Base-by-base conservation (phyloP, 2,888 invertebrate genomes). In the Drosophila histrio region DNA sequence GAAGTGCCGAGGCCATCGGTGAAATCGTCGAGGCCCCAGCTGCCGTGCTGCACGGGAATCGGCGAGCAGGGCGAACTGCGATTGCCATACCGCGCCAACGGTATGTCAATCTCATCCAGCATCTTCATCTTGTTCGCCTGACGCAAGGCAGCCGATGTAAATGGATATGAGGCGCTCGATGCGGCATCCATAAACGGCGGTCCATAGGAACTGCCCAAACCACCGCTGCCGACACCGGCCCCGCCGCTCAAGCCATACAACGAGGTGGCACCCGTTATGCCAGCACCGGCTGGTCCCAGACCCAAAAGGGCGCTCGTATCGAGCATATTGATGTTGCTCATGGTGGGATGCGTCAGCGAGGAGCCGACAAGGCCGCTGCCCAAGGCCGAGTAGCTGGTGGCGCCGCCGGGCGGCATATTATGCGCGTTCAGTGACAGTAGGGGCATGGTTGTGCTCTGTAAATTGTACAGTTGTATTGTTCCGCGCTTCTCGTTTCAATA, bases 81-180 rank as follows among this genome's bases (percentile, higher is more conserved):
- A 77, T 94, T 93, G 49, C 93, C 93, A 89, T 93, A 94, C 89
- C 94, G 93, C 83, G 93, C 92, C 84, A 94, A 88, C 71, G 95
- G 94, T 71, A 95, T 92, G 82, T 95, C 95, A 69, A 95, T 94
- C 89, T 95, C 95, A 80, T 95, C 95, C 90, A 95, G 92, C 68
- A 95, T 94, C 91, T 95, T 95, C 91, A 95, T 92, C 91, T 95
- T 95, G 52, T 93, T 91, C 32, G 93, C 92, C 91, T 94, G 92
- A 91, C 95, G 91, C 68, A 95, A 91, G 15, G 95, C 95, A 87
- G 95, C 95, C 63, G 95, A 94, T 36, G 90, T 88, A 83, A 95
- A 95, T 2, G 91, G 90, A 81, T 91, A 93, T 89, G 91, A 93
- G 89, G 90, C 92, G 90, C 80, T 92, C 56, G 89, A 89, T 44